Evolutionary conservation across 2,797 vertebrate genomes (phyloP), one percentile per base, ranked within the genome.

Genomic region (Erithacus rubecula): DNA sequence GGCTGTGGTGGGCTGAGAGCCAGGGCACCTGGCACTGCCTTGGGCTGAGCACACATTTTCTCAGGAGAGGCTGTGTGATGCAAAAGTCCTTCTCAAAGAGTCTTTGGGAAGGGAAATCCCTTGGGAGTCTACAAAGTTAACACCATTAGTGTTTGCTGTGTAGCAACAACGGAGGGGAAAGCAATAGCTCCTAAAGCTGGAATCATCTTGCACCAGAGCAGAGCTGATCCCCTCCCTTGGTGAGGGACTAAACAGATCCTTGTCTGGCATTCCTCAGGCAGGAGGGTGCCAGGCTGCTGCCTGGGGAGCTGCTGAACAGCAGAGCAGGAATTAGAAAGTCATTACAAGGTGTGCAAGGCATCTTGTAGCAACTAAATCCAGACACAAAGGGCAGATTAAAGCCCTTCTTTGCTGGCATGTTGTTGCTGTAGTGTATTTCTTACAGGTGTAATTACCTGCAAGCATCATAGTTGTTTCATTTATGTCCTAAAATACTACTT

Each of bases 371-470:
- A 46, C 39, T 3, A 37, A 76, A 83, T 70, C 72, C 55, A 62
- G 65, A 55, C 62, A 75, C 72, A 67, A 46, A 88, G 74, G 76
- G 55, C 83, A 94, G 56, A 76, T 36, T 87, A 75, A 88, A 90
- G 63, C 29, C 55, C 63, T 68, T 72, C 44, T 47, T 49, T 2
- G 0, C 67, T 72, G 80, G 74, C 59, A 72, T 53, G 83, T 88
- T 43, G 30, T 86, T 76, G 47, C 80, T 72, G 15, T n/a, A 49
- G 37, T 59, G 39, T 86, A 49, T 83, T 86, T 94, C 81, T 91
- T 91, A 32, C 51, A 91, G 82, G 52, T 82, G 24, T 92, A 78
- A 89, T 93, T 94, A 92, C 56, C 77, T 93, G 59, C 74, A 79
- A 87, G 55, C 59, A 81, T 93, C 55, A 22, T 39, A 78, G 76